Conservation (phyloP, 2,113 vertebrate species). For the Boulengeromyrus knoepffleri region DNA sequence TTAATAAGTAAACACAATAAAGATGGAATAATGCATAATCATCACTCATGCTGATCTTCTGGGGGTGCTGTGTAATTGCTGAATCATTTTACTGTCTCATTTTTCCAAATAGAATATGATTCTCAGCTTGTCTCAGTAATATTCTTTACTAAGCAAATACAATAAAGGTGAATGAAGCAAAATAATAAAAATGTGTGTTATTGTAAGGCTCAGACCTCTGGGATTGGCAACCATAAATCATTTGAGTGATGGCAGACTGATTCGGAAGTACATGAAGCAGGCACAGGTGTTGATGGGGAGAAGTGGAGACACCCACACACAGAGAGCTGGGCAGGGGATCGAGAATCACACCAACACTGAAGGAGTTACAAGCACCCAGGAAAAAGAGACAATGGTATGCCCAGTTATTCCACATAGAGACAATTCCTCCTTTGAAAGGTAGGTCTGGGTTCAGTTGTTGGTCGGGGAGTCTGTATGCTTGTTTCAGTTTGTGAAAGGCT, state of each 20-base stretch:
- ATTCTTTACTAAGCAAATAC: neutral
- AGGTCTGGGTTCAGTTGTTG: too few relatives aligned
- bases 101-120: neutral
- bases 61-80: neutral
- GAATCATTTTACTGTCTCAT: neutral
- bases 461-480: too few relatives aligned
- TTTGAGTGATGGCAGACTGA: neutral
- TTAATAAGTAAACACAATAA: neutral
- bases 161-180: neutral
- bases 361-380: neutral
- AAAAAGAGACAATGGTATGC: too few relatives aligned
- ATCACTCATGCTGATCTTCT: neutral
- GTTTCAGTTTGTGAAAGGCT: too few relatives aligned
- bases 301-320: neutral
- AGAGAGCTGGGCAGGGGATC: neutral
- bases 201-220: neutral
- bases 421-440: too few relatives aligned
- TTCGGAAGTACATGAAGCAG: too few relatives aligned
- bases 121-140: neutral
- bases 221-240: neutral
- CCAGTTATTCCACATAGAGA: too few relatives aligned
- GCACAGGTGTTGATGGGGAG: neutral
- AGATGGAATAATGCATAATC: neutral
- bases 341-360: neutral
- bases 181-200: neutral